Evolutionary conservation across 37 sponge, comb jelly and placozoan species (phyloP).

Genomic region (Haliclona indistincta): DNA sequence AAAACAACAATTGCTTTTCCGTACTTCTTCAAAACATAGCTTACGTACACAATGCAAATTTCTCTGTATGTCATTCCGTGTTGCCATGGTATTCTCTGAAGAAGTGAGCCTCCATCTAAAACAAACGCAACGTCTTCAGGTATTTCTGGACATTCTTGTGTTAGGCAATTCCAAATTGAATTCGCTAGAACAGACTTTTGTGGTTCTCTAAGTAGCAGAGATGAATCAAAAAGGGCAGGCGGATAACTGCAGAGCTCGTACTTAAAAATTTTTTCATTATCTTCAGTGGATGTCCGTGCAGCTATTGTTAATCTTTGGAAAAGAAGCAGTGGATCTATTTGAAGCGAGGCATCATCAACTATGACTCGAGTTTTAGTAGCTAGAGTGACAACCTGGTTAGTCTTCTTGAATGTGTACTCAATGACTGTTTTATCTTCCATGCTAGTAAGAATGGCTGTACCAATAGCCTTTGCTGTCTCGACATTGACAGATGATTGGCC

Average conservation of each 20-base stretch:
- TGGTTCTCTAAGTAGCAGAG: constrained; percentile 29
- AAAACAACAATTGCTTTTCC: constrained; percentile 32
- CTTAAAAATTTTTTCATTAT: background rate
- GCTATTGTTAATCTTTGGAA: constrained; percentile 35
- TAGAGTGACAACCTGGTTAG: constrained; percentile 27
- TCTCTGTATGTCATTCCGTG: constrained; percentile 28
- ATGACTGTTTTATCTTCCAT: constrained; percentile 39
- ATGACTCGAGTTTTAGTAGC: too few species aligned
- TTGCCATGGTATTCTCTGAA: constrained; percentile 28
- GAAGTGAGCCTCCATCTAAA: constrained; percentile 29
- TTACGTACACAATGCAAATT: constrained; percentile 15
- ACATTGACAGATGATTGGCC: constrained; percentile 19
- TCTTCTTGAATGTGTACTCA: constrained; percentile 44
- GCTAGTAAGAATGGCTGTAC: constrained; percentile 11
- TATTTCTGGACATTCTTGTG: background rate
- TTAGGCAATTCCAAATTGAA: constrained; percentile 15
- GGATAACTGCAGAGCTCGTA: constrained; percentile 43
- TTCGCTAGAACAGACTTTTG: constrained; percentile 30
- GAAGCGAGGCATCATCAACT: constrained; percentile 16
- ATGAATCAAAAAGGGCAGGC: too few species aligned
- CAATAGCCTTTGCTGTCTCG: too few species aligned
- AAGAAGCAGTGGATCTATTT: constrained; percentile 39
- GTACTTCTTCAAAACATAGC: too few species aligned
- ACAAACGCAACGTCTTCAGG: constrained; percentile 31
- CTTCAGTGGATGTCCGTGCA: constrained; percentile 1